A percentile compares a stretch with the other conserved stretches of the same genome.
Evolutionary conservation across 2,113 vertebrate genomes (phyloP).

Genomic region (Zingel zingel): DNA sequence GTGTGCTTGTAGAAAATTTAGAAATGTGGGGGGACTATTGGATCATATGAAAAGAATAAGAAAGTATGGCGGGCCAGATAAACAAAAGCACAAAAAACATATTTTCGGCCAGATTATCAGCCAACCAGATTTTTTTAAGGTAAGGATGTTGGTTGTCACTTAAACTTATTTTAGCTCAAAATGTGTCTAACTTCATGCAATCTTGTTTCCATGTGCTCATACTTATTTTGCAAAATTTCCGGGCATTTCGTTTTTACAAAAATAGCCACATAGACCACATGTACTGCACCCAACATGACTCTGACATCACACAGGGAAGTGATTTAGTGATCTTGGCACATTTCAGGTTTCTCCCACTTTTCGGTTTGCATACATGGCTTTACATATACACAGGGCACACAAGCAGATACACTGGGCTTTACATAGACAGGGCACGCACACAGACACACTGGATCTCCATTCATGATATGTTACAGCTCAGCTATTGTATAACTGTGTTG

Average conservation of each 20-base stretch:
- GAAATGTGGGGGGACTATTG: background rate
- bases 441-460: constrained; percentile 73
- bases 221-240: constrained; percentile 10
- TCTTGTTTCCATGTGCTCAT: background rate
- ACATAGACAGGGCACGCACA: constrained; percentile 83
- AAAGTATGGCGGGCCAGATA: background rate
- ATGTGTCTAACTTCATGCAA: background rate
- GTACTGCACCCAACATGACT: background rate
- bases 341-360: constrained; percentile 83
- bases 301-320: background rate
- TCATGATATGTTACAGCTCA: constrained; percentile 77
- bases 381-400: constrained; percentile 83
- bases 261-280: background rate
- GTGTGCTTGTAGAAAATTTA: background rate
- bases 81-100: background rate
- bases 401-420: constrained; percentile 79
- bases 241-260: constrained; percentile 3
- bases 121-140: background rate
- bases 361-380: constrained; percentile 80
- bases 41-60: background rate
- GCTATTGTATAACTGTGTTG: constrained; percentile 82
- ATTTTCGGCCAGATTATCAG: background rate
- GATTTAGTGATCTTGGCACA: constrained; percentile 53
- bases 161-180: background rate
- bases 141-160: background rate